Percentiles rank a stretch among this genome's conserved stretches.
Conservation (phyloP, 2,888 invertebrate species). For the Macrophya alboannulata region DNA sequence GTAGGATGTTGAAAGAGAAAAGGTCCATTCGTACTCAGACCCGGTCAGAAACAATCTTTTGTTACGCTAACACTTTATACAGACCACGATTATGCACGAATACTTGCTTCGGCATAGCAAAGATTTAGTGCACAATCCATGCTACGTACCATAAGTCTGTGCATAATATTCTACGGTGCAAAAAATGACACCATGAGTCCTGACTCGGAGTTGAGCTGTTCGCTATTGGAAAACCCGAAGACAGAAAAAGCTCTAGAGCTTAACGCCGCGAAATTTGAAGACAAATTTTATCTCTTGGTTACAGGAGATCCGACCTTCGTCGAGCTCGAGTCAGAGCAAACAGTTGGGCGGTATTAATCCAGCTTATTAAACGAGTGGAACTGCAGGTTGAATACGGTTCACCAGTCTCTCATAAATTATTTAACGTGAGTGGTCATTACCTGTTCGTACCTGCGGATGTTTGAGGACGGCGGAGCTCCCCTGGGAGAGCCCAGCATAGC, state of each 20-base stretch:
- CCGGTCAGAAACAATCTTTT: background rate
- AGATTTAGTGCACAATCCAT: background rate
- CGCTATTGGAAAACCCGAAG: background rate
- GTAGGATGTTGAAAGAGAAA: background rate
- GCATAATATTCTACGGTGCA: no score
- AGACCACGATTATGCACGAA: background rate
- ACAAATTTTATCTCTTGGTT: no score
- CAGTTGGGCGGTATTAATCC: background rate
- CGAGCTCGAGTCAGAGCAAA: background rate
- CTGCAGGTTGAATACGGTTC: background rate
- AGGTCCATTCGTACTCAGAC: background rate
- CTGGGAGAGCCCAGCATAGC: slow-evolving; percentile 70
- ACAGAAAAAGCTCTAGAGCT: no score
- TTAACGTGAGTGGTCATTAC: slow-evolving; percentile 61
- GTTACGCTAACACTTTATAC: background rate
- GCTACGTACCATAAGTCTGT: background rate
- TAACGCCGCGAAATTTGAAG: background rate
- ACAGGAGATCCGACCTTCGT: background rate
- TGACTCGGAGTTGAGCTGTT: no score
- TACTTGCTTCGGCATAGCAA: background rate
- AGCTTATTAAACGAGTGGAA: background rate
- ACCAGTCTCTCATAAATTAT: slow-evolving; percentile 50
- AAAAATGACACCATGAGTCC: no score
- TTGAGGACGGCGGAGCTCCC: slow-evolving; percentile 61
- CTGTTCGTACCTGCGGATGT: slow-evolving; percentile 68